Evolutionary conservation across 2,888 invertebrate species (phyloP).

Genomic region (Tholera decimalis): DNA sequence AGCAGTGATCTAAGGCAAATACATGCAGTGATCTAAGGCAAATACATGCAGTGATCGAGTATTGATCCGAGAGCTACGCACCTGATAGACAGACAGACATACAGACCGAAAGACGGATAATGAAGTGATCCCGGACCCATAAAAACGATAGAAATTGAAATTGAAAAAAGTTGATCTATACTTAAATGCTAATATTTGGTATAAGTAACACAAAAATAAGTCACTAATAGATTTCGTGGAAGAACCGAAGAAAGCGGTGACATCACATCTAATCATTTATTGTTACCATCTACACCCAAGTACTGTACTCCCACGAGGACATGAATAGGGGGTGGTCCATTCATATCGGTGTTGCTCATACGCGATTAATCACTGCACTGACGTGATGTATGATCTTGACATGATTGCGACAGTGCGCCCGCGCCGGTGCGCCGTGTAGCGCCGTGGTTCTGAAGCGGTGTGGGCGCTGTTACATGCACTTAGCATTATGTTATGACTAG

Average conservation of each 20-base stretch:
- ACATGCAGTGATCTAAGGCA: slow-evolving; percentile 15
- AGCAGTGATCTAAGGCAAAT: slow-evolving; percentile 29
- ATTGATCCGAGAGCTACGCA: slow-evolving; percentile 26
- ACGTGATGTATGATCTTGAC: slow-evolving; percentile 67
- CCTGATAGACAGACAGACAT: too few species aligned
- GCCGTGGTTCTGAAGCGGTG: slow-evolving; percentile 30
- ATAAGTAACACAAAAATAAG: too few species aligned
- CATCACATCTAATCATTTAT: not conserved
- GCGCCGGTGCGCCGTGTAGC: slow-evolving; percentile 16
- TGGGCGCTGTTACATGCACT: slow-evolving; percentile 54
- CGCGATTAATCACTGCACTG: slow-evolving; percentile 40
- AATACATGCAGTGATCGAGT: slow-evolving; percentile 25
- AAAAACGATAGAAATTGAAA: too few species aligned
- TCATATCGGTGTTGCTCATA: slow-evolving; percentile 11
- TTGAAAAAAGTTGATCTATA: too few species aligned
- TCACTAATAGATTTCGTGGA: not conserved
- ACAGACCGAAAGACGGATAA: too few species aligned
- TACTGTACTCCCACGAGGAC: slow-evolving; percentile 23
- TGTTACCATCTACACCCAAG: not conserved
- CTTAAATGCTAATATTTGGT: too few species aligned
- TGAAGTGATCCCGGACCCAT: too few species aligned
- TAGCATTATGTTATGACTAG: slow-evolving; percentile 29
- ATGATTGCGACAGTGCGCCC: slow-evolving; percentile 60
- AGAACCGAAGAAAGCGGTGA: not conserved
- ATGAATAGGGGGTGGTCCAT: slow-evolving; percentile 24